These are phyloP conservation scores for Ormyrus nitidulus DNA, from an alignment of 2,888 invertebrate genomes.

Conservation along the genomic window DNA sequence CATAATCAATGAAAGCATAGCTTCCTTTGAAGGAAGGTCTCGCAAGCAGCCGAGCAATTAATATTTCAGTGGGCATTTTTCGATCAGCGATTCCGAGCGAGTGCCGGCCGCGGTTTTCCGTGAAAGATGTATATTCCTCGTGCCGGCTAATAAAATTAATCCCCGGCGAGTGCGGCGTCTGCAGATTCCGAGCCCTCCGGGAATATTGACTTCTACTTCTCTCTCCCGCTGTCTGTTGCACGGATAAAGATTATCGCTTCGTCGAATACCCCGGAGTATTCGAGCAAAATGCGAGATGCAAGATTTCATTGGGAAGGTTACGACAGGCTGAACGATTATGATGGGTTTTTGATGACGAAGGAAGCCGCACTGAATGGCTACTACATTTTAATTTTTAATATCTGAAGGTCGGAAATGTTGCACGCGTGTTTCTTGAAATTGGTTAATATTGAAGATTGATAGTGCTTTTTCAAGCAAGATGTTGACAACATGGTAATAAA, in stretches of 20 bases:
- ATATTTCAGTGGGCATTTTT: constrained; percentile 11
- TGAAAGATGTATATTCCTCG: constrained; percentile 21
- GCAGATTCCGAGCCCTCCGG: constrained; percentile 33
- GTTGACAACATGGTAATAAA: no score
- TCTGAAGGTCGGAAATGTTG: no score
- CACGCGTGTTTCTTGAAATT: no score
- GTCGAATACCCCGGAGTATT: background rate
- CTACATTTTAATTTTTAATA: no score
- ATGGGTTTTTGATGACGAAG: no score
- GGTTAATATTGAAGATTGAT: no score
- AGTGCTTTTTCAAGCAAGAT: no score
- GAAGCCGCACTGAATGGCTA: no score
- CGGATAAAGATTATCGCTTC: constrained; percentile 34
- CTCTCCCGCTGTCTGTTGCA: background rate
- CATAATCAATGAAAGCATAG: constrained; percentile 9
- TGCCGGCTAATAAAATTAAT: constrained; percentile 43
- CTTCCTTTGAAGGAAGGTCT: background rate
- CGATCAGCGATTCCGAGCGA: constrained; percentile 22
- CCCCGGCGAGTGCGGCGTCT: constrained; percentile 6
- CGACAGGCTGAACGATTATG: no score
- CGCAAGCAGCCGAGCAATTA: background rate
- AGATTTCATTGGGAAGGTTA: background rate
- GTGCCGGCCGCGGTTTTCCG: background rate
- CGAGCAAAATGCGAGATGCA: constrained; percentile 5
- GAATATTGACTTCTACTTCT: constrained; percentile 23